A percentile compares a stretch with the other conserved stretches of the same genome.
Evolutionary conservation across 1,140 invertebrate genomes (phyloP).

Genomic region (Apis florea): DNA sequence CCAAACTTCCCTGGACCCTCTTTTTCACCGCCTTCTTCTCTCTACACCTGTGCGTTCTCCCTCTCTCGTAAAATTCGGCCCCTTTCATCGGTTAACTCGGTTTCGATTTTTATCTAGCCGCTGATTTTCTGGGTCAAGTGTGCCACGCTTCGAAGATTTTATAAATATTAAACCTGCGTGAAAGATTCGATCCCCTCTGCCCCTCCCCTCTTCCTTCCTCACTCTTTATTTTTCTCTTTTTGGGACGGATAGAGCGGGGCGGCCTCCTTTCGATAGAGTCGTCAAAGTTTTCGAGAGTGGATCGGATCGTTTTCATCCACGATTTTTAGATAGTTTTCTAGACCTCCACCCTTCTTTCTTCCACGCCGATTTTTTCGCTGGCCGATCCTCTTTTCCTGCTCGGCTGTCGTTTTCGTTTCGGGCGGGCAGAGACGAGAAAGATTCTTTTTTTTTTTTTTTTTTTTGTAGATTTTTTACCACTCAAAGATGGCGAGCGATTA

Average conservation of each 20-base stretch:
- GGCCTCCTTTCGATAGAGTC: not conserved
- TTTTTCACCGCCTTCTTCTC: not conserved
- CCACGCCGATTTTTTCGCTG: too few species aligned
- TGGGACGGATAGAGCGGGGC: too few species aligned
- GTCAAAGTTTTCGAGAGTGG: not conserved
- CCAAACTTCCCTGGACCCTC: not conserved
- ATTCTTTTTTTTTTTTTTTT: too few species aligned
- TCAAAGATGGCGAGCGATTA: too few species aligned
- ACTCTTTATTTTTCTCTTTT: not conserved
- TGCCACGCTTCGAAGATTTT: conserved; percentile 30
- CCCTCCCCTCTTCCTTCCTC: too few species aligned
- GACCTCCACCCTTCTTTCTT: too few species aligned
- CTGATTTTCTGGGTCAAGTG: conserved; percentile 63
- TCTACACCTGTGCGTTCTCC: not conserved
- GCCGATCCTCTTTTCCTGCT: too few species aligned
- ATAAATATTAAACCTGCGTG: conserved; percentile 36
- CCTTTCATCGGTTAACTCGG: conserved; percentile 26
- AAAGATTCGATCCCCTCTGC: not conserved
- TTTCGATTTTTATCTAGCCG: conserved; percentile 58
- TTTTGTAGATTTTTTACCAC: too few species aligned
- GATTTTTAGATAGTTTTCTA: too few species aligned
- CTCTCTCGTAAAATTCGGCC: too few species aligned
- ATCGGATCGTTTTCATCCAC: not conserved
- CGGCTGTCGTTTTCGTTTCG: too few species aligned
- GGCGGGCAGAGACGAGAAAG: too few species aligned